Evolutionary conservation across 2,888 invertebrate species (phyloP).

Genomic region (Exocentrus adspersus): DNA sequence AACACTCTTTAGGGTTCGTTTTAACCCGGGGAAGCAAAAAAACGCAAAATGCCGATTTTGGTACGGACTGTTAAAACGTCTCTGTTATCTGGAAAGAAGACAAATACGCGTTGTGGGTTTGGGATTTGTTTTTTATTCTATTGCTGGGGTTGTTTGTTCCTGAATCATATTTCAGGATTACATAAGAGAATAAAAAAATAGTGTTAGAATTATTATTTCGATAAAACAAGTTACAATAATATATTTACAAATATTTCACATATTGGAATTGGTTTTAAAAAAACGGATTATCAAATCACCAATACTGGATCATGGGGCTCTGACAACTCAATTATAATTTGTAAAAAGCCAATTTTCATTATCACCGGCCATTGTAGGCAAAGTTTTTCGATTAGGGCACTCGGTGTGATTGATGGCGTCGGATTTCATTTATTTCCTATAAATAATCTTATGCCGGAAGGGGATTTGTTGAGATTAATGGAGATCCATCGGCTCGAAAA

Average conservation of each 20-base stretch:
- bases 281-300: too few relatives aligned
- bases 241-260: too few relatives aligned
- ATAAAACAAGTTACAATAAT: too few relatives aligned
- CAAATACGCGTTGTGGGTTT: constrained; percentile 17
- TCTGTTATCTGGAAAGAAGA: constrained; percentile 15
- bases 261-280: too few relatives aligned
- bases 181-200: background rate
- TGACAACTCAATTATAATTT: too few relatives aligned
- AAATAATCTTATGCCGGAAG: background rate
- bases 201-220: too few relatives aligned
- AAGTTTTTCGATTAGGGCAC: background rate
- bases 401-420: background rate
- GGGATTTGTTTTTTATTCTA: constrained; percentile 24
- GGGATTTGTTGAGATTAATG: background rate
- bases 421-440: background rate
- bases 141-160: constrained; percentile 6
- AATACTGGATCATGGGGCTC: too few relatives aligned
- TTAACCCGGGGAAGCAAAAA: background rate
- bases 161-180: background rate
- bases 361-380: background rate
- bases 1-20: constrained; percentile 5
- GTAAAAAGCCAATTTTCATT: too few relatives aligned
- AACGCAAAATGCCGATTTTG: constrained; percentile 7
- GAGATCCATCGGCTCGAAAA: background rate
- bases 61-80: constrained; percentile 2